Base-by-base conservation (phyloP, 1,140 invertebrate species). In the Bombus picipes region DNA sequence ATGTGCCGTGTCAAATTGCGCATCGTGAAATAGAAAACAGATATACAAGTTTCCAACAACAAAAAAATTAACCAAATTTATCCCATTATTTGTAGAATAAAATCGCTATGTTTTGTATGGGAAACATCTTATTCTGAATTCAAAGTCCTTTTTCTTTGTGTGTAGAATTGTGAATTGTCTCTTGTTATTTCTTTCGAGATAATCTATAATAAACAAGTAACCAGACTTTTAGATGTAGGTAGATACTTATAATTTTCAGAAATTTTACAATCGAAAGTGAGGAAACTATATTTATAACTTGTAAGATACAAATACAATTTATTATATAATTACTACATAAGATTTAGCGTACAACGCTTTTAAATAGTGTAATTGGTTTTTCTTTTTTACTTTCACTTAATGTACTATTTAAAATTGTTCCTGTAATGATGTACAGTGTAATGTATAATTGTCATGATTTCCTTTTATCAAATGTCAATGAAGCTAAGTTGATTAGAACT, bases 51-150 rank as follows among this genome's bases (percentile, higher is more conserved):
- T 92, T 93, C 89, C 89, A 90, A 80, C 47, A 85, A 84, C 66
- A 83, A 78, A 87, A 88, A 84, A 90, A 87, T 41, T 88, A 90
- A 92, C 73, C 89, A 86, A 93, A 94, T 93, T 91, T 93, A 94
- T 94, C 93, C 93, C 92, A 95, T 95, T 94, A 94, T 94, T 94
- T 95, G 94, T 95, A 95, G 94, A 95, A 95, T 95, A 95, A 95
- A 95, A 94, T 94, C 93, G 92, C 93, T 95, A 95, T 95, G 94
- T 95, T 95, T 95, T 95, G 88, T 95, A 95, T 95, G 94, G 94
- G 94, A 95, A 91, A 82, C 41, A 89, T 75, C 89, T 88, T 88
- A 90, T 88, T 90, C 83, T 90, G 73, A 90, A 82, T 90, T 90
- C 82, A 47, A 72, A 87, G 81, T 90, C 89, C 88, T 91, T 79